Evolutionary conservation across 2,113 vertebrate species (phyloP).

Genomic region (Glaucidium brasilianum): DNA sequence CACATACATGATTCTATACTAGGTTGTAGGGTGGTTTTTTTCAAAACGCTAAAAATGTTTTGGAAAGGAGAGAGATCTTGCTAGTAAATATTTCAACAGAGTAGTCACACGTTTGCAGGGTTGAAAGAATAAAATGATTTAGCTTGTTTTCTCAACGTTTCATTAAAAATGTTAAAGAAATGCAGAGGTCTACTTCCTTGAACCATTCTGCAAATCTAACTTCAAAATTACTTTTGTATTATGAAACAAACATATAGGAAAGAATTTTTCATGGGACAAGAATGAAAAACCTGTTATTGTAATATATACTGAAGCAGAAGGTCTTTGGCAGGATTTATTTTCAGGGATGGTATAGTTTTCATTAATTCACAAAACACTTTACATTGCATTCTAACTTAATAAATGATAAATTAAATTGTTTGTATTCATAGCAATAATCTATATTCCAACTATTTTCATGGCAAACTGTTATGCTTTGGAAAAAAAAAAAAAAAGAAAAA

Average conservation of each 20-base stretch:
- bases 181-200: neutral
- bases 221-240: neutral
- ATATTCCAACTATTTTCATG: neutral
- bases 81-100: constrained; percentile 12
- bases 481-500: neutral
- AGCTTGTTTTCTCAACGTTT: neutral
- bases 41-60: neutral
- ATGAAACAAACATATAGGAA: neutral
- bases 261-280: neutral
- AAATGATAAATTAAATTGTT: neutral
- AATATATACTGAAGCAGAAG: neutral
- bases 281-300: neutral
- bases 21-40: neutral
- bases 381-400: neutral
- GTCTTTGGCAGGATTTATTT: neutral
- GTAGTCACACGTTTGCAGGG: neutral
- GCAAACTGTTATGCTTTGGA: neutral
- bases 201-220: neutral
- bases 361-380: neutral
- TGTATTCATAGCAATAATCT: neutral
- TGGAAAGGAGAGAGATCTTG: neutral
- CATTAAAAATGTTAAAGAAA: neutral
- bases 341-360: neutral
- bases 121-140: neutral
- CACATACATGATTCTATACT: neutral